These are phyloP conservation scores for Sebastes kiyomatsui DNA, from an alignment of 2,797 vertebrate species.

Conservation along the genomic window DNA sequence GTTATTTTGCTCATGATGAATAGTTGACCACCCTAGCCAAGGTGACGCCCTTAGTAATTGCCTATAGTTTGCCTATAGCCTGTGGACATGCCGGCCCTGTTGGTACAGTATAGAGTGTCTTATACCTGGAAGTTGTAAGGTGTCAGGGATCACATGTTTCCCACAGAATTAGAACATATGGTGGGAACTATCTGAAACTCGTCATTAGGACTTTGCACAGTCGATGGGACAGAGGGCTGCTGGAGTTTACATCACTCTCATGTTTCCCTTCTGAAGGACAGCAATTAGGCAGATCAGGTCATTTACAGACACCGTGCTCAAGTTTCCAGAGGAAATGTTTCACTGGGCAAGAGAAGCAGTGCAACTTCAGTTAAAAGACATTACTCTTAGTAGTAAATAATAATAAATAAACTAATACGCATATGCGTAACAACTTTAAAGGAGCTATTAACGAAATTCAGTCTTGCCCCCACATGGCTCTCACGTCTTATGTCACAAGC, in stretches of 20 bases:
- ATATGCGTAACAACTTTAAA: neutral
- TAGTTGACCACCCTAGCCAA: too few species aligned
- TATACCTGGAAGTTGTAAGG: neutral
- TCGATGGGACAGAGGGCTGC: neutral
- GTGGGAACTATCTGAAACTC: constrained; percentile 27
- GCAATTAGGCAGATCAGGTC: neutral
- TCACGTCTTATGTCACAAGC: neutral
- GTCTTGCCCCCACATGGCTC: neutral
- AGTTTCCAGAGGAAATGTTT: neutral
- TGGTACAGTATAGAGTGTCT: neutral
- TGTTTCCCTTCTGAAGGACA: constrained; percentile 12
- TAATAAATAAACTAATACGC: neutral
- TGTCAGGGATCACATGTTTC: constrained; percentile 15
- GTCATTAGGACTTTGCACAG: constrained; percentile 15
- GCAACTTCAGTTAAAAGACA: neutral
- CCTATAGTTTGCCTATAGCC: too few species aligned
- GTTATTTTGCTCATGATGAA: too few species aligned
- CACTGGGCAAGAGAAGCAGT: neutral
- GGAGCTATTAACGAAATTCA: neutral
- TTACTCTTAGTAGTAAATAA: neutral
- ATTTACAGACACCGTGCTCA: neutral
- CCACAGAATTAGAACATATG: constrained; percentile 16
- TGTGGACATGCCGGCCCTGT: neutral
- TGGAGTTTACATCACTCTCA: constrained; percentile 26
- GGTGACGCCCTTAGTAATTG: too few species aligned